Base-by-base conservation (phyloP, 2,113 vertebrate species). In the Pollachius pollachius region DNA sequence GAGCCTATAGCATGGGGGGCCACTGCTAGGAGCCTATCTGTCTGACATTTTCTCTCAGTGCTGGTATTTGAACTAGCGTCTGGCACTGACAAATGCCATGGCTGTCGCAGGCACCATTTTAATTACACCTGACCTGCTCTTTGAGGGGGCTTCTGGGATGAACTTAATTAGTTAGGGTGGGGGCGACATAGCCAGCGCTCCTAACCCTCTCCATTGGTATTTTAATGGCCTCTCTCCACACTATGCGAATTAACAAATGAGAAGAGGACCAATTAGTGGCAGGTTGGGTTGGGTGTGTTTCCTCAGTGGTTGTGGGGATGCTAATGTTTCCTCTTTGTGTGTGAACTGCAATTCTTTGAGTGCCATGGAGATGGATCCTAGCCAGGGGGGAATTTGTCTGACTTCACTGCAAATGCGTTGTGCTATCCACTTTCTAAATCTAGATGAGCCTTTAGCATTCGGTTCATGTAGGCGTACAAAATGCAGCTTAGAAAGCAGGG, bases 41-140 rank as follows among this genome's bases (percentile, higher is more conserved):
- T 84, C 92, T 96, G 96, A 96, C 96, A 98, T 99, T 99, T 57
- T 97, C 93, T 95, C 94, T 95, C 94, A 94, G 92, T 90, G 89
- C 88, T 92, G 93, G 92, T 95, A 95, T 97, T 97, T 96, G 93
- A 96, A 94, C 94, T 91, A 92, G 92, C 84, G 92, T 91, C 92
- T 92, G 88, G 92, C 93, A 92, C 90, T 92, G 91, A 95, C 93
- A 98, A 99, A 98, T 98, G 95, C 92, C 97, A 97, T 72, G 67
- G 91, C 95, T 96, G 95, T 96, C 97, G 95, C 89, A 76, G 85
- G 82, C 90, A 93, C 90, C 70, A 88, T 92, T 96, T 98, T 98
- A 98, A 97, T 97, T 97, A 95, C 82, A 94, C 92, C 92, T 94
- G 94, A 93, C 89, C 89, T 90, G 90, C 78, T 89, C 88, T 91